phyloP scores from a whole-genome alignment of 2,113 vertebrate species.

The Phoxinus phoxinus region DNA sequence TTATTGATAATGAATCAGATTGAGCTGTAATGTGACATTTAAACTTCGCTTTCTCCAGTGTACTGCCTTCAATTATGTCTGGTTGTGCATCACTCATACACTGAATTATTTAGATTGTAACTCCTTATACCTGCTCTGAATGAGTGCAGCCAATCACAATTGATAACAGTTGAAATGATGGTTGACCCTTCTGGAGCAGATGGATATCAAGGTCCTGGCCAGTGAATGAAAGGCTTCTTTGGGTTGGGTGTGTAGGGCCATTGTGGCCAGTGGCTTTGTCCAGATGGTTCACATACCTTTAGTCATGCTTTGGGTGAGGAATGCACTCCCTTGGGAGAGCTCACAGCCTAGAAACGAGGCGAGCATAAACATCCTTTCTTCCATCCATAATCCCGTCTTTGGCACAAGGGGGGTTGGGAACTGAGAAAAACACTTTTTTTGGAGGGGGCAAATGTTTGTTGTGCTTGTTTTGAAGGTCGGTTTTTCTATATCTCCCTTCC shows the following conservation, averaged over 20 bases:
- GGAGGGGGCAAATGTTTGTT: slow-evolving; percentile 25
- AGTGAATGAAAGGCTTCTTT: slow-evolving; percentile 60
- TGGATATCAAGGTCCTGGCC: slow-evolving; percentile 60
- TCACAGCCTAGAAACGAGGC: slow-evolving; percentile 80
- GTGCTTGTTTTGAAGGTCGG: slow-evolving; percentile 15
- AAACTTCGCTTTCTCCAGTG: not conserved
- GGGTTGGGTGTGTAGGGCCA: slow-evolving; percentile 71
- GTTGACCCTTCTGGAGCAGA: slow-evolving; percentile 55
- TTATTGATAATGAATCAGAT: slow-evolving; percentile 40
- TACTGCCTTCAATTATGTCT: not conserved
- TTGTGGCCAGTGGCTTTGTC: slow-evolving; percentile 77
- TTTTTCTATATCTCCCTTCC: slow-evolving; percentile 37
- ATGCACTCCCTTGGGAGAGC: slow-evolving; percentile 77
- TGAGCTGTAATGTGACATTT: slow-evolving; percentile 37
- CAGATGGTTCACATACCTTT: slow-evolving; percentile 85
- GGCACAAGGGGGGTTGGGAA: slow-evolving; percentile 49
- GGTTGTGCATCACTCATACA: not conserved
- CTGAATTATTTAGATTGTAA: not conserved
- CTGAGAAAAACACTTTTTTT: slow-evolving; percentile 30
- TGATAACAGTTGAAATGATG: slow-evolving; percentile 51
- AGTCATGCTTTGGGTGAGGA: slow-evolving; percentile 78
- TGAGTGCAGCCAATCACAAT: slow-evolving; percentile 14
- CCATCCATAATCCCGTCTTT: slow-evolving; percentile 60
- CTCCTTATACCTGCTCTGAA: slow-evolving; percentile 29
- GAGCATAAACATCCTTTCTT: slow-evolving; percentile 81